Base-by-base conservation (phyloP, 1,140 invertebrate species). In the Paraescarpia echinospica region DNA sequence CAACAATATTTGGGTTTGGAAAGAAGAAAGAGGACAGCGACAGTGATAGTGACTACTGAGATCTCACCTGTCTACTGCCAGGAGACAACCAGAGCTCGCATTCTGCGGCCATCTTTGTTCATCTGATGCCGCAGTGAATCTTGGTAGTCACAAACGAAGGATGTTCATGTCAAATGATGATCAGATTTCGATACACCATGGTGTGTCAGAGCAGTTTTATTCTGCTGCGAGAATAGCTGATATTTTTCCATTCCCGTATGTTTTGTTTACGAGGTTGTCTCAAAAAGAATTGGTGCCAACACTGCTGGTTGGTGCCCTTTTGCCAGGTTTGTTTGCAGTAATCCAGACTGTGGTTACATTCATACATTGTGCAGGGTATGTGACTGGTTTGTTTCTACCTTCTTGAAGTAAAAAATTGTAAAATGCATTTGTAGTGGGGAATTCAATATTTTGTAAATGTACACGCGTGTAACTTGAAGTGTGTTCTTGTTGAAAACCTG, bases 1-100 rank as follows among this genome's bases (percentile, higher is more conserved):
- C 94, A 89, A 94, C 94, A 1, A 93, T 95, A 89, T 94, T 94
- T 93, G 94, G 94, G 34, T 91, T 92, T 92, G 33, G 92, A 35
- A 48, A 89, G 91, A 91, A 90, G 35, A 92, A 89, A 31, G 92
- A 35, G 48, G 89, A 93, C 5, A 91, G 93, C 34, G 93, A 94
- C 33, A 93, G 93, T 51, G 93, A 93, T 89, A 94, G 93, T 92
- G 94, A 94, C 59, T 77, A 77, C 59, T 77, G 59, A 77, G 14
- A 9, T 77, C 59, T 77, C 8, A 9, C 48, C 48, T 51, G 48
- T 18, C n/a, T n/a, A n/a, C n/a, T n/a, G n/a, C 18, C 48, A 51
- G 48, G 48, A 51, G 48, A 51, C 48, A 51, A 51, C 48, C n/a
- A 18, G 48, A 51, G 18, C 48, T 1, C 48, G 18, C 48, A 9